These are phyloP conservation scores for Ceratina calcarata DNA, from an alignment of 1,140 invertebrate species.

Conservation along the genomic window DNA sequence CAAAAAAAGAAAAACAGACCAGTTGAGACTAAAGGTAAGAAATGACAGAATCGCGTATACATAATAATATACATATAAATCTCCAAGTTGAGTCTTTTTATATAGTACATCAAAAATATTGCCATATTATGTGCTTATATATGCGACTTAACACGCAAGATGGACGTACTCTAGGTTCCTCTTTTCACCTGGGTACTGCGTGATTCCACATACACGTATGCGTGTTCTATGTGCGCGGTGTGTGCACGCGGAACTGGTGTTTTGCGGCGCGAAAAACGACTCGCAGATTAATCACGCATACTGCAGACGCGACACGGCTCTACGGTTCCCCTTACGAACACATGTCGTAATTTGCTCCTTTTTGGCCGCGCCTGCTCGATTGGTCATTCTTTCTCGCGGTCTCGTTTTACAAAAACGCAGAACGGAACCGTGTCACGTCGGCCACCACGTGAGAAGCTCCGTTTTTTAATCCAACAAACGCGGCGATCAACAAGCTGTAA, in stretches of 20 bases:
- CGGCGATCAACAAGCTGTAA: not conserved
- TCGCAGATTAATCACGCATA: slow-evolving; percentile 27
- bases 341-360: slow-evolving; percentile 32
- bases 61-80: slow-evolving; percentile 7
- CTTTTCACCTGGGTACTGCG: not conserved
- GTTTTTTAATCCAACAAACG: slow-evolving; percentile 40
- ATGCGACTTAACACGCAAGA: not conserved
- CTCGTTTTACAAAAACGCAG: slow-evolving; percentile 27
- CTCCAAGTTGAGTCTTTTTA: not conserved
- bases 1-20: slow-evolving; percentile 81
- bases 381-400: not conserved
- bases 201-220: not conserved
- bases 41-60: slow-evolving; percentile 60
- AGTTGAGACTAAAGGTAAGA: slow-evolving; percentile 78
- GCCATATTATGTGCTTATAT: not conserved
- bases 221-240: not conserved
- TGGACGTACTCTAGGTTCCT: too few relatives aligned
- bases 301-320: slow-evolving; percentile 30
- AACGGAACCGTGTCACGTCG: slow-evolving; percentile 2
- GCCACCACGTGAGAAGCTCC: slow-evolving; percentile 3
- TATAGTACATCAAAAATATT: not conserved
- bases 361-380: slow-evolving; percentile 20
- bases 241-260: not conserved
- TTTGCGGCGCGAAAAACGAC: slow-evolving; percentile 28
- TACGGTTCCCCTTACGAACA: slow-evolving; percentile 39